Evolutionary conservation across 2,113 vertebrate genomes (phyloP).

Genomic region (Pipra filicauda): DNA sequence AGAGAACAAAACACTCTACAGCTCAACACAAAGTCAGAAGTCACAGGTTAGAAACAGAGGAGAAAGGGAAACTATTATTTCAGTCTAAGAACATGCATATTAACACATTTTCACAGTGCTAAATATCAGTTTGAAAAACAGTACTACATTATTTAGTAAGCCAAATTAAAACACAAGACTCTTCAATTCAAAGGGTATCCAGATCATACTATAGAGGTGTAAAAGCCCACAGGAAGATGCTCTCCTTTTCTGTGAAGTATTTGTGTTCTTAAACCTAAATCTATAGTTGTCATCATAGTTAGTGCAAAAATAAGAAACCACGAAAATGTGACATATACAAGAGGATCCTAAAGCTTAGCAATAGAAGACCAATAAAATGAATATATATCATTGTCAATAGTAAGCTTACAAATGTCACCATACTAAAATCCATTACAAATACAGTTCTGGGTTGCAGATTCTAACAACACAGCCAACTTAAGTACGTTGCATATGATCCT

Average conservation of each 20-base stretch:
- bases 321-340: neutral
- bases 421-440: neutral
- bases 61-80: neutral
- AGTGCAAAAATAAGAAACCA: neutral
- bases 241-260: neutral
- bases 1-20: neutral
- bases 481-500: fast-evolving
- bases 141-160: neutral
- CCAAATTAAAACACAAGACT: neutral
- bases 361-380: neutral
- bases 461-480: neutral
- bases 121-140: neutral
- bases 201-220: neutral
- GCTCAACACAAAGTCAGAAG: neutral
- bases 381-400: neutral
- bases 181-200: neutral
- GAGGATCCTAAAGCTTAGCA: neutral
- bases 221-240: neutral
- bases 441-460: neutral
- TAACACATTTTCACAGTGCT: neutral
- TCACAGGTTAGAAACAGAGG: neutral
- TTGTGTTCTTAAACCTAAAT: neutral
- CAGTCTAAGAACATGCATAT: neutral
- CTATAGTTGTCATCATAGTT: neutral
- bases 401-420: neutral